Percentiles rank a stretch among this genome's conserved stretches.
phyloP scores from a whole-genome alignment of 2,797 vertebrate species.

The Adelosebastes latens region DNA sequence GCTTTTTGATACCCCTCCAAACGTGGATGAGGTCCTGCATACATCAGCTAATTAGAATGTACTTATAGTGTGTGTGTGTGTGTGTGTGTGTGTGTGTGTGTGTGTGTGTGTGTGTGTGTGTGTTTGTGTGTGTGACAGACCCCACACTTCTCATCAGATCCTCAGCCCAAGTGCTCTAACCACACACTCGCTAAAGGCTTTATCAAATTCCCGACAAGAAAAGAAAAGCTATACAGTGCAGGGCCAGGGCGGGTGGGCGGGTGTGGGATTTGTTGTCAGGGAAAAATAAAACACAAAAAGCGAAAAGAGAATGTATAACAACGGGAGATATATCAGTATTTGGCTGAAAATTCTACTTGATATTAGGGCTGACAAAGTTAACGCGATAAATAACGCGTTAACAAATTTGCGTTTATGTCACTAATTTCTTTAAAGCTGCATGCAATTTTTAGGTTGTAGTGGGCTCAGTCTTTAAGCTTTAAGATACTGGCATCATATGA shows the following conservation, averaged over 20 bases:
- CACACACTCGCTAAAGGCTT: constrained; percentile 71
- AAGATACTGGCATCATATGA: too few relatives aligned
- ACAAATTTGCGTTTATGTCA: too few relatives aligned
- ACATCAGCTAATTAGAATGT: constrained; percentile 86
- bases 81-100: constrained; percentile 61
- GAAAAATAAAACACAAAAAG: constrained; percentile 46
- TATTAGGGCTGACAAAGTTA: too few relatives aligned
- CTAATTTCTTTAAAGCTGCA: too few relatives aligned
- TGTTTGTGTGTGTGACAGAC: constrained; percentile 64
- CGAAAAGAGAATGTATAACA: constrained; percentile 26
- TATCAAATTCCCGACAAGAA: constrained; percentile 64
- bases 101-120: constrained; percentile 25
- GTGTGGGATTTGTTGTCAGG: constrained; percentile 26
- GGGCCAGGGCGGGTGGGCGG: not conserved
- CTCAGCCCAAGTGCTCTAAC: constrained; percentile 75
- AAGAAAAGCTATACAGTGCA: constrained; percentile 52
- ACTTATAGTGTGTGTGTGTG: constrained; percentile 64
- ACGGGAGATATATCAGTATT: constrained; percentile 18
- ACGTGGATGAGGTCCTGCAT: constrained; percentile 85
- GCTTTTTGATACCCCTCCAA: constrained; percentile 89
- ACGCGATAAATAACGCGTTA: too few relatives aligned
- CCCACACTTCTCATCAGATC: constrained; percentile 79
- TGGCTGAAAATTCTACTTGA: constrained; percentile 3
- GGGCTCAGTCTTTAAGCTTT: too few relatives aligned
- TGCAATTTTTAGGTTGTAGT: too few relatives aligned